phyloP scores from a whole-genome alignment of 2,888 invertebrate species.

The Philhelius pedissequus region DNA sequence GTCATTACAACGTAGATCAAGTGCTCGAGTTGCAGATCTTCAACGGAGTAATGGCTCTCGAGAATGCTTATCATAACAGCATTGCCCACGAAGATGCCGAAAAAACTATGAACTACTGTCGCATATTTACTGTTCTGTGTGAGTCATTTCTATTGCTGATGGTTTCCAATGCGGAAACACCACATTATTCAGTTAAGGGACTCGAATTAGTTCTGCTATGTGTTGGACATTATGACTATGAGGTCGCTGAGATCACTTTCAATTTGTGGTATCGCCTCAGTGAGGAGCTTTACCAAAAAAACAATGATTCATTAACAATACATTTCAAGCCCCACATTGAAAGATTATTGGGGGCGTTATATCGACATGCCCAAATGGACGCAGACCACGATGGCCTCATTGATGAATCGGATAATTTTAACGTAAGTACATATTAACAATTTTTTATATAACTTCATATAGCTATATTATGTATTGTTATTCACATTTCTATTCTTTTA shows the following conservation, averaged over 20 bases:
- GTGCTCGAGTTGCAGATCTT: constrained; percentile 89
- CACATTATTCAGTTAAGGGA: constrained; percentile 89
- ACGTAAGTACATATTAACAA: constrained; percentile 78
- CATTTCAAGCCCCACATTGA: constrained; percentile 95
- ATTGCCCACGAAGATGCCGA: constrained; percentile 96
- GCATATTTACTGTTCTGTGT: constrained; percentile 92
- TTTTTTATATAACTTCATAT: neutral
- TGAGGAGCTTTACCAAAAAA: constrained; percentile 94
- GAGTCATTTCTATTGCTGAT: constrained; percentile 94
- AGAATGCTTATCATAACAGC: constrained; percentile 92
- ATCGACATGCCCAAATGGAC: constrained; percentile 97
- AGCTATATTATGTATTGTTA: no score
- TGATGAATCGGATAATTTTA: constrained; percentile 91
- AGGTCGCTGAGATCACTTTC: constrained; percentile 95
- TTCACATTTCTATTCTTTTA: no score
- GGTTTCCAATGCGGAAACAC: constrained; percentile 82
- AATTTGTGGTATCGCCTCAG: constrained; percentile 98
- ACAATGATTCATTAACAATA: constrained; percentile 88
- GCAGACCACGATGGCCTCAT: constrained; percentile 93
- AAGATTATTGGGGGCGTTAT: constrained; percentile 92
- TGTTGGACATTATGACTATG: constrained; percentile 98
- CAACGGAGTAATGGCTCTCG: constrained; percentile 88
- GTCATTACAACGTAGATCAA: constrained; percentile 80
- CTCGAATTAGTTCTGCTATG: constrained; percentile 94
- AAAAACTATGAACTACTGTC: constrained; percentile 95